Conservation (phyloP, 1,140 invertebrate genomes). For the Parasteatoda tepidariorum region DNA sequence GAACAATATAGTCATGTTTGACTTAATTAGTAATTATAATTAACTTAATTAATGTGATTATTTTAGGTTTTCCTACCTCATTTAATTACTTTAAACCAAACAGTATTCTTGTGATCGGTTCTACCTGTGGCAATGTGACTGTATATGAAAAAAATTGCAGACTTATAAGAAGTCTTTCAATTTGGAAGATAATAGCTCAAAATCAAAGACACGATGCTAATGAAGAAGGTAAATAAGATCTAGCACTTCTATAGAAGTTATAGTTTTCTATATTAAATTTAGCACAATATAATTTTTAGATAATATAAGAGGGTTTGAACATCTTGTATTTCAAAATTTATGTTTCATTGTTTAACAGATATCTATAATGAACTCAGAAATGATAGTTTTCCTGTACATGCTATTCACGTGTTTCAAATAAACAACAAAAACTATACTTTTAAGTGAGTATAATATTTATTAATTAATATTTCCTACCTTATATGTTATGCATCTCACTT, state of each 20-base stretch:
- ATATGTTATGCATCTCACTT: too few species aligned
- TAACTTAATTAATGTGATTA: too few species aligned
- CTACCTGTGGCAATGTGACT: constrained; percentile 9
- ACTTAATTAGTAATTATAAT: too few species aligned
- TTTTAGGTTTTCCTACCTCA: not conserved
- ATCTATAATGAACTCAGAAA: not conserved
- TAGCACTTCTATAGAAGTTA: too few species aligned
- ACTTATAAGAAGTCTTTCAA: constrained; percentile 4
- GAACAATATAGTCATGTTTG: not conserved
- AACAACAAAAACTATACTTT: not conserved
- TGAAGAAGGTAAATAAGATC: constrained; percentile 18
- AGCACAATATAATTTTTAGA: not conserved
- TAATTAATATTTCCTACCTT: too few species aligned
- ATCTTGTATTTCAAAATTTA: not conserved
- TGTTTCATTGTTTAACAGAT: not conserved
- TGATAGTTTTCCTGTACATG: constrained; percentile 8
- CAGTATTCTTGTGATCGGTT: not conserved
- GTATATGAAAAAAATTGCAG: constrained; percentile 8
- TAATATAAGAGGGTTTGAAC: not conserved
- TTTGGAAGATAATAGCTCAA: constrained; percentile 31
- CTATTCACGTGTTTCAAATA: constrained; percentile 2
- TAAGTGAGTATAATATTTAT: not conserved
- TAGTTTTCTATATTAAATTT: not conserved
- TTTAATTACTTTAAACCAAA: not conserved
- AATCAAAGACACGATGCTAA: not conserved